phyloP scores from a whole-genome alignment of 1,140 invertebrate species.

The Saxidomus purpurata region DNA sequence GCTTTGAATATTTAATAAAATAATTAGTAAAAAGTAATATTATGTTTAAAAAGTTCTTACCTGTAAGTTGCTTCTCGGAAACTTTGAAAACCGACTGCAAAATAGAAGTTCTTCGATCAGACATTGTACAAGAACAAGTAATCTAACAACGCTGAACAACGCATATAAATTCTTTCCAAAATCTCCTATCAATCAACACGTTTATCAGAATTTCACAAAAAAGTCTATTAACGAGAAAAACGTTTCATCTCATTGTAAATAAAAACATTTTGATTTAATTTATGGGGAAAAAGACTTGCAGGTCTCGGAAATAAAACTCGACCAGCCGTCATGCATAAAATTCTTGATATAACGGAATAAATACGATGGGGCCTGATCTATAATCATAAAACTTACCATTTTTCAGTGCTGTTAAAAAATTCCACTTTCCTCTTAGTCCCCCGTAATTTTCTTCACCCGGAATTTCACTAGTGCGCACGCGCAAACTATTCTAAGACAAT shows the following conservation, averaged over 20 bases:
- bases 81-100: constrained; percentile 75
- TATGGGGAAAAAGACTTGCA: not conserved
- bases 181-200: constrained; percentile 1
- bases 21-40: too few relatives aligned
- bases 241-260: not conserved
- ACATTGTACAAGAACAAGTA: constrained; percentile 6
- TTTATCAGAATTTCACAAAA: constrained; percentile 15
- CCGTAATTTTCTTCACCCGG: constrained; percentile 34
- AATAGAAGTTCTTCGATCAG: constrained; percentile 58
- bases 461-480: constrained; percentile 42
- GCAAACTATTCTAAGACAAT: constrained; percentile 46
- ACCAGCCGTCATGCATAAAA: not conserved
- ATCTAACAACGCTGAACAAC: constrained; percentile 13
- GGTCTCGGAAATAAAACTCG: not conserved
- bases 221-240: constrained; percentile 28
- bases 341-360: constrained; percentile 8
- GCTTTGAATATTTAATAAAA: too few relatives aligned
- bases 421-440: constrained; percentile 40
- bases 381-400: constrained; percentile 60
- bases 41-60: constrained; percentile 62
- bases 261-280: not conserved
- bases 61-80: constrained; percentile 74
- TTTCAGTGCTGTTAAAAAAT: constrained; percentile 6
- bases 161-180: constrained; percentile 10
- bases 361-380: constrained; percentile 14